Evolutionary conservation across 2,113 vertebrate species (phyloP).

Genomic region (Labrus mixtus): DNA sequence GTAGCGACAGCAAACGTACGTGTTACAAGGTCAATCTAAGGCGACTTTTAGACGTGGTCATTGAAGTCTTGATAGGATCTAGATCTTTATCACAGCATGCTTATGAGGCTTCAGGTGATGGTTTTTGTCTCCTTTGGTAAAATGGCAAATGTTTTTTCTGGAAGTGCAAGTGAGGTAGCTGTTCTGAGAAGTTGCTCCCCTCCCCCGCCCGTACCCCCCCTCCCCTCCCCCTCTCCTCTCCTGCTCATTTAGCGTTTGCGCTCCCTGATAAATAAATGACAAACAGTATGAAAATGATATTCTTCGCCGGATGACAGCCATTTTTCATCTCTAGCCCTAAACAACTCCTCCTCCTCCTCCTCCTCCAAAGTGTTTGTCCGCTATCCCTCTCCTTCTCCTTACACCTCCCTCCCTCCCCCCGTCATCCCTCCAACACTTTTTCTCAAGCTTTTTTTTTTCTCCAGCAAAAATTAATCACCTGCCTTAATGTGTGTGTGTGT

Average conservation of each 20-base stretch:
- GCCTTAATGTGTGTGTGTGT: constrained; percentile 31
- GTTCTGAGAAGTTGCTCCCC: no score
- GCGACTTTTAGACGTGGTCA: no score
- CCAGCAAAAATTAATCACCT: constrained; percentile 80
- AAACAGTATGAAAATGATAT: constrained; percentile 74
- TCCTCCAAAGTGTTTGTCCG: constrained; percentile 40
- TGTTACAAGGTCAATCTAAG: no score
- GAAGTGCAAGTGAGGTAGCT: no score
- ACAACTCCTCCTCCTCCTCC: constrained; percentile 51
- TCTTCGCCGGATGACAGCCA: constrained; percentile 68
- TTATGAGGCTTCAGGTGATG: no score
- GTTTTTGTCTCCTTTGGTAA: no score
- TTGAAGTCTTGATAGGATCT: no score
- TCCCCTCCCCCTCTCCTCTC: not conserved
- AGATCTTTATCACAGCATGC: no score
- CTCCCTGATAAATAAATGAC: constrained; percentile 61
- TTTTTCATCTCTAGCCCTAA: constrained; percentile 75
- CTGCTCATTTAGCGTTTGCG: constrained; percentile 34
- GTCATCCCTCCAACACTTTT: constrained; percentile 58
- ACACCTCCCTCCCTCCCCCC: not conserved
- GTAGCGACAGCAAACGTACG: no score
- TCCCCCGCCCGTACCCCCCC: no score
- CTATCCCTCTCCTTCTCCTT: constrained; percentile 47
- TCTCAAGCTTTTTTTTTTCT: constrained; percentile 45
- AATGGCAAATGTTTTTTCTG: no score